These are phyloP conservation scores for Antennarius striatus DNA, from an alignment of 2,113 vertebrate genomes.

Conservation along the genomic window DNA sequence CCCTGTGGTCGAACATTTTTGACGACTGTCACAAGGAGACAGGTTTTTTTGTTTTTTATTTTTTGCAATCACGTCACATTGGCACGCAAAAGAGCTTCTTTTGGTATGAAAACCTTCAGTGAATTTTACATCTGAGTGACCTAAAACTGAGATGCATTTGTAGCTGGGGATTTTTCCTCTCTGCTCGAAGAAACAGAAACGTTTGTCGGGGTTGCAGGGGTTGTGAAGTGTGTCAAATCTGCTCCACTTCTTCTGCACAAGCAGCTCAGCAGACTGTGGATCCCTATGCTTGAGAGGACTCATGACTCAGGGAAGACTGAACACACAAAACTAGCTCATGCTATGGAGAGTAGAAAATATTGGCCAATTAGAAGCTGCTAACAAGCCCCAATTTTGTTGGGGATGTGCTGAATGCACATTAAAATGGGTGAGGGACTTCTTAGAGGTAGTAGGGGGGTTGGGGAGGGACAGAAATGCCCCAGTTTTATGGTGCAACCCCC, in stretches of 20 bases:
- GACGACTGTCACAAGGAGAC: constrained; percentile 4
- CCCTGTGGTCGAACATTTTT: not conserved
- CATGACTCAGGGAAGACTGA: constrained; percentile 62
- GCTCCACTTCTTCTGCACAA: constrained; percentile 78
- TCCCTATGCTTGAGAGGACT: constrained; percentile 65
- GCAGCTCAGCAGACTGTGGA: constrained; percentile 68
- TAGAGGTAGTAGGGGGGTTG: too few species aligned
- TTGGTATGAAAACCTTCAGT: constrained; percentile 5
- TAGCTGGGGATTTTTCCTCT: constrained; percentile 16
- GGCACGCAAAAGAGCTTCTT: constrained; percentile 16
- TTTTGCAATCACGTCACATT: not conserved
- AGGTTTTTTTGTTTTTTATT: not conserved
- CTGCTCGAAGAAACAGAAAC: constrained; percentile 45
- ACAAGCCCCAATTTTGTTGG: constrained; percentile 17
- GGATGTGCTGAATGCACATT: constrained; percentile 24
- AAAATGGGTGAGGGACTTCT: constrained; percentile 3
- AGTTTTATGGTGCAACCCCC: too few species aligned
- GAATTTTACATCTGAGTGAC: constrained; percentile 11
- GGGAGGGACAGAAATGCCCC: not conserved
- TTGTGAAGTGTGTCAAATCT: constrained; percentile 80
- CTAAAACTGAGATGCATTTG: constrained; percentile 17
- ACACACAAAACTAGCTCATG: constrained; percentile 9
- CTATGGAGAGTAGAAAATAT: constrained; percentile 12
- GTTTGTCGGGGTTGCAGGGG: constrained; percentile 61
- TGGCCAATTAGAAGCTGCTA: constrained; percentile 33